Base-by-base conservation (phyloP, 1,140 invertebrate species). In the Aphaenogaster ashmeadi region DNA sequence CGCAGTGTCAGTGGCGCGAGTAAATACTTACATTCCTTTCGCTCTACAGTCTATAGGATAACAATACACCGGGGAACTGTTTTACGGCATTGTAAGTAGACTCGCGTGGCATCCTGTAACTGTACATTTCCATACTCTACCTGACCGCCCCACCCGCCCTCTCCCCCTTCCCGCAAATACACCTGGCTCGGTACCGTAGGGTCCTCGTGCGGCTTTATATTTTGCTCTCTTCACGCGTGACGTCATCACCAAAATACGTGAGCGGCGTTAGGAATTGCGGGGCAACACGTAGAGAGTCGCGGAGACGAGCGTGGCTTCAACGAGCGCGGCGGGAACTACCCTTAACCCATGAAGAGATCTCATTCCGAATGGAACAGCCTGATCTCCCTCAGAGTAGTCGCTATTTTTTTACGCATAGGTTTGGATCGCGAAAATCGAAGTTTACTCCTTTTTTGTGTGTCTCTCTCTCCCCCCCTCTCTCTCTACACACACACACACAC, bases 191-290 rank as follows among this genome's bases (percentile, higher is more conserved):
- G 75, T 83, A 86, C 13, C 75, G 85, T 88, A 91, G 90, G 88
- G 89, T 92, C 86, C 90, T 92, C 83, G 91, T 89, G 92, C 90
- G 93, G 93, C 93, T 94, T 95, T 95, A 95, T 94, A 95, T 95
- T 94, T 94, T 91, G 93, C 88, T 91, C 92, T 93, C 91, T 95
- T 95, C 93, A 94, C 91, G 94, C 95, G 94, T 95, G 95, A 95
- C 94, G 93, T 95, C 94, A 94, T 95, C 95, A 94, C 94, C 86
- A 93, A 90, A 94, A 94, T 95, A 95, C 94, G 95, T 95, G 95
- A 94, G 93, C 66, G 83, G 94, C 80, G 85, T 95, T 87, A 91
- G 52, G 58, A 93, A 94, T 93, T 86, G 62, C 74, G 56, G 71
- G 77, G 77, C 89, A 89, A 91, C 89, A 89, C 79, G 87, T 86